Percentiles rank a stretch among this genome's conserved stretches.
phyloP scores from a whole-genome alignment of 2,888 invertebrate genomes.

The Hydraecia micacea region DNA sequence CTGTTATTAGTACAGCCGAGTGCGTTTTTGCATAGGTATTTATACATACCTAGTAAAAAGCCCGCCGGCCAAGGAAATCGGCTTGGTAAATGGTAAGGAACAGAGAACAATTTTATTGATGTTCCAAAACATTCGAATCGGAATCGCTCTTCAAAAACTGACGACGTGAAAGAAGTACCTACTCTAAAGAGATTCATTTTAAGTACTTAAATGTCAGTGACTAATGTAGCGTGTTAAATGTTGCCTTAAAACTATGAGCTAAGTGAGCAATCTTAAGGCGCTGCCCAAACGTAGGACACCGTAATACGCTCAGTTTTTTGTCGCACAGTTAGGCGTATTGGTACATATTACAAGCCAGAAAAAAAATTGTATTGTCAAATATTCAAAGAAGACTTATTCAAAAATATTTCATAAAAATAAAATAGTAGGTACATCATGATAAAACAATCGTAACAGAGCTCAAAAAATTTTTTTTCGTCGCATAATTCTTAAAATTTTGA shows the following conservation, averaged over 20 bases:
- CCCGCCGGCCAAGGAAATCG: not conserved
- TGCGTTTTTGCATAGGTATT: not conserved
- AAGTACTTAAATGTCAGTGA: not conserved
- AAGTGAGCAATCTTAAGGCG: not conserved
- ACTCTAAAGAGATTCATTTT: not conserved
- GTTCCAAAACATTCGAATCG: not conserved
- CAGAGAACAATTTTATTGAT: not conserved
- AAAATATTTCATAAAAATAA: too few species aligned
- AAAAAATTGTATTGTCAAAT: too few species aligned
- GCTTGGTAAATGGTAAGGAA: not conserved
- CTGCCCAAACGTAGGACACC: too few species aligned
- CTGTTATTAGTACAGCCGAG: not conserved
- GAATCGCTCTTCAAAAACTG: not conserved
- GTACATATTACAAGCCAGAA: too few species aligned
- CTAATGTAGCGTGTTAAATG: slow-evolving; percentile 2
- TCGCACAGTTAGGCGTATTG: too few species aligned
- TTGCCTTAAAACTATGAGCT: slow-evolving; percentile 1
- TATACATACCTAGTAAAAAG: not conserved
- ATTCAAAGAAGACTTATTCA: too few species aligned
- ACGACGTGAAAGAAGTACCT: not conserved
- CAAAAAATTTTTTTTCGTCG: too few species aligned
- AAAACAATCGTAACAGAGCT: too few species aligned
- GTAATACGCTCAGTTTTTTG: too few species aligned
- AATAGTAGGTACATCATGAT: too few species aligned
- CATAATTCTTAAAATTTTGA: too few species aligned